Evolutionary conservation across 64 coral and sea anemone genomes (phyloP).

Genomic region (Pocillopora verrucosa): DNA sequence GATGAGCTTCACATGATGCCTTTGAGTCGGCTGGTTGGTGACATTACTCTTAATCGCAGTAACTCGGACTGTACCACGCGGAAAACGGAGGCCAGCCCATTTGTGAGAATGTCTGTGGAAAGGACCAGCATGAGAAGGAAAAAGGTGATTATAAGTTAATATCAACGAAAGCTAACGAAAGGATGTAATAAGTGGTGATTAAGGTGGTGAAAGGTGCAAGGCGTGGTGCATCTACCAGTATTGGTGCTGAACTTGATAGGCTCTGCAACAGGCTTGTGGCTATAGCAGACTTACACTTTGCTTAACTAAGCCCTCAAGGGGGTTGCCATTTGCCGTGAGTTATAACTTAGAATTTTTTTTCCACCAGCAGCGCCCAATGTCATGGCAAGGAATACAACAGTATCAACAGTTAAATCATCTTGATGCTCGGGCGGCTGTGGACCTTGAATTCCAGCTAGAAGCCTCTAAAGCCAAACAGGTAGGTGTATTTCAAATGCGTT

Average conservation of each 20-base stretch:
- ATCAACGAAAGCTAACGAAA: not conserved
- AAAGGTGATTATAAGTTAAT: slow-evolving; percentile 1
- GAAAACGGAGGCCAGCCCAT: slow-evolving; percentile 82
- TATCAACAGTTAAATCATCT: slow-evolving; percentile 62
- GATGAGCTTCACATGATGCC: slow-evolving; percentile 55
- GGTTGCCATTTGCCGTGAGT: not conserved
- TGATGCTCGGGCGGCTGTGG: not conserved
- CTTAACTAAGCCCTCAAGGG: too few relatives aligned
- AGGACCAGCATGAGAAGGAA: slow-evolving; percentile 89
- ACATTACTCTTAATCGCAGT: slow-evolving; percentile 87
- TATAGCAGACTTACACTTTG: too few relatives aligned
- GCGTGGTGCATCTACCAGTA: not conserved
- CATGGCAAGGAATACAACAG: slow-evolving; percentile 87
- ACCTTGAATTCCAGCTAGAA: slow-evolving; percentile 61
- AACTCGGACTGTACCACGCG: slow-evolving; percentile 93
- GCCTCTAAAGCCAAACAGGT: slow-evolving; percentile 71
- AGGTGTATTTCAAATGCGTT: not conserved
- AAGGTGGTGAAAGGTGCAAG: too few relatives aligned
- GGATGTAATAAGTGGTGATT: too few relatives aligned
- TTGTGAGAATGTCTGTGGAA: slow-evolving; percentile 85
- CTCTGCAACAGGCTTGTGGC: too few relatives aligned
- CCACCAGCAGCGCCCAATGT: slow-evolving; percentile 59
- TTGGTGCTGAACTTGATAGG: too few relatives aligned
- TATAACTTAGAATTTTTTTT: not conserved
- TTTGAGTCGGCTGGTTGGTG: slow-evolving; percentile 36